phyloP scores from a whole-genome alignment of 1,140 invertebrate genomes.

The Phymorhynchus buccinoides region DNA sequence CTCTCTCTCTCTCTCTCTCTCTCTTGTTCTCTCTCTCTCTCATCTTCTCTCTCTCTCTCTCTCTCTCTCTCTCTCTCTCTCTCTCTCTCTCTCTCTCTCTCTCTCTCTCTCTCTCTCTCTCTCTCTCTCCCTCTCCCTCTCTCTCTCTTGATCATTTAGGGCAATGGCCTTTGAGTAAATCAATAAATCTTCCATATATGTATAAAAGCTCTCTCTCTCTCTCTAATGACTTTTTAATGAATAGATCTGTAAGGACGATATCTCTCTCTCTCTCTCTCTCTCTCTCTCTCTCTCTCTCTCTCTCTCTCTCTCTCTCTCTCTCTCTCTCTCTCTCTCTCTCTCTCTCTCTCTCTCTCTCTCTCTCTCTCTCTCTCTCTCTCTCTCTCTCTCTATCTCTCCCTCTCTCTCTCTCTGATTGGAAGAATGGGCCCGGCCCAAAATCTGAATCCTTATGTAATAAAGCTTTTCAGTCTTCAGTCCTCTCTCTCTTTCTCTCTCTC shows the following conservation, averaged over 20 bases:
- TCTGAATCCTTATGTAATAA: too few species aligned
- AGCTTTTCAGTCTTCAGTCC: too few species aligned
- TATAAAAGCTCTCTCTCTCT: background rate
- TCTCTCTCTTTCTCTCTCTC: too few species aligned
- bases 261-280: background rate
- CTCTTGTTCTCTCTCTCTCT: too few species aligned
- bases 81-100: background rate
- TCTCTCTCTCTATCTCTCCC: too few species aligned
- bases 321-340: background rate
- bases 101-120: conserved; percentile 5
- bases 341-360: background rate
- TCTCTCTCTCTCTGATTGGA: too few species aligned
- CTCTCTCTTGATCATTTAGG: background rate
- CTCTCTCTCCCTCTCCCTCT: background rate
- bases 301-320: conserved; percentile 10
- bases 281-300: conserved; percentile 2
- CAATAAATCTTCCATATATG: too few species aligned
- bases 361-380: too few species aligned
- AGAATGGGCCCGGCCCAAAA: too few species aligned
- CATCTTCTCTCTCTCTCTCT: too few species aligned
- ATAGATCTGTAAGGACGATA: background rate
- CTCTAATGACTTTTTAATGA: background rate
- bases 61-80: too few species aligned
- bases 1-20: background rate
- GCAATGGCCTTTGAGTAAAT: too few species aligned